Percentiles rank a stretch among this genome's conserved stretches.
phyloP scores from a whole-genome alignment of 2,888 invertebrate species.

The Electrophaes corylata region DNA sequence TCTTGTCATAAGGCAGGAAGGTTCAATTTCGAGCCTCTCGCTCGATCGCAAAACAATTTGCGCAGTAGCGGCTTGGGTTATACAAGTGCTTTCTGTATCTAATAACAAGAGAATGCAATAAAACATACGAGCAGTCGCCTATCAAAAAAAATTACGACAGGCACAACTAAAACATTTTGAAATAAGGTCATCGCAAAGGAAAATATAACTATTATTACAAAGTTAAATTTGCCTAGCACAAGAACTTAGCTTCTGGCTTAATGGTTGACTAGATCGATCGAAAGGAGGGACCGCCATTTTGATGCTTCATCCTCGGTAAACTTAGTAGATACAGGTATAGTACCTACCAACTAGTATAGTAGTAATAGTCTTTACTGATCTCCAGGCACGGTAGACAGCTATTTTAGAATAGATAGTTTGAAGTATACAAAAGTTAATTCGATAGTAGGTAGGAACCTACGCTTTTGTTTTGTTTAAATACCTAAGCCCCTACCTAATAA shows the following conservation, averaged over 20 bases:
- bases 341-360: too few relatives aligned
- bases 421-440: too few relatives aligned
- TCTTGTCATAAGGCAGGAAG: not conserved
- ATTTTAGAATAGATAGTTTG: too few relatives aligned
- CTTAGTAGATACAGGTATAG: too few relatives aligned
- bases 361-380: too few relatives aligned
- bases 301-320: not conserved
- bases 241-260: not conserved
- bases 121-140: not conserved
- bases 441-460: too few relatives aligned
- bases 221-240: not conserved
- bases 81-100: constrained; percentile 1
- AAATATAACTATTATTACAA: not conserved
- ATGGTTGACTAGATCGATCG: not conserved
- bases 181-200: not conserved
- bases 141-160: not conserved
- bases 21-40: constrained; percentile 8
- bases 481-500: too few relatives aligned
- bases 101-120: not conserved
- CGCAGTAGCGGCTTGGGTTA: not conserved
- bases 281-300: constrained; percentile 1
- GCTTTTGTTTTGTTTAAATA: too few relatives aligned
- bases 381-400: too few relatives aligned
- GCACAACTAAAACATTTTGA: not conserved
- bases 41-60: not conserved